Conservation (phyloP, 2,888 invertebrate species). For the Gerris lacustris region DNA sequence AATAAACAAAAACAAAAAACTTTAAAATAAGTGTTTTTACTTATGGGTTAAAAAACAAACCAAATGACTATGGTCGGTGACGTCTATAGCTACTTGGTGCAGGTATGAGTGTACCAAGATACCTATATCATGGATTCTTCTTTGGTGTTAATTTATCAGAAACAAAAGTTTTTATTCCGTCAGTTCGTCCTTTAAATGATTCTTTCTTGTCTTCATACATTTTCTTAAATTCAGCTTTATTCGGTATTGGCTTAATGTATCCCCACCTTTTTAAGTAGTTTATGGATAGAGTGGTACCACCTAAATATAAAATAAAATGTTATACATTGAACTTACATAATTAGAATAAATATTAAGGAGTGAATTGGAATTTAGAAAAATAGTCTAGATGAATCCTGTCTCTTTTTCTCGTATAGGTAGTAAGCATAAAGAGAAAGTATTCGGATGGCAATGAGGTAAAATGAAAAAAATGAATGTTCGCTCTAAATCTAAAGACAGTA, state of each 20-base stretch:
- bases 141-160: constrained; percentile 11
- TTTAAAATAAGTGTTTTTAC: too few relatives aligned
- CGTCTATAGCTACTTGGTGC: too few relatives aligned
- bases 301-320: constrained; percentile 38
- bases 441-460: too few relatives aligned
- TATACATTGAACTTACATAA: not conserved
- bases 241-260: constrained; percentile 70
- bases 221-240: constrained; percentile 48
- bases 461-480: too few relatives aligned
- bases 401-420: too few relatives aligned
- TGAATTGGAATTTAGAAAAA: not conserved
- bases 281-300: constrained; percentile 75
- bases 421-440: not conserved
- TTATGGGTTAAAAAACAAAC: too few relatives aligned
- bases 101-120: too few relatives aligned
- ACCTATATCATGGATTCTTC: constrained; percentile 11
- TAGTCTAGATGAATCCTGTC: too few relatives aligned
- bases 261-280: constrained; percentile 67
- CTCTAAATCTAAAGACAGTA: too few relatives aligned
- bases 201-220: constrained; percentile 50
- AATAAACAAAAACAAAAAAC: too few relatives aligned
- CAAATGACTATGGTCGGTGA: too few relatives aligned
- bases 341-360: constrained; percentile 2
- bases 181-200: constrained; percentile 42
- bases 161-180: constrained; percentile 32